Evolutionary conservation across 2,113 vertebrate species (phyloP).

Genomic region (Gymnarchus niloticus): DNA sequence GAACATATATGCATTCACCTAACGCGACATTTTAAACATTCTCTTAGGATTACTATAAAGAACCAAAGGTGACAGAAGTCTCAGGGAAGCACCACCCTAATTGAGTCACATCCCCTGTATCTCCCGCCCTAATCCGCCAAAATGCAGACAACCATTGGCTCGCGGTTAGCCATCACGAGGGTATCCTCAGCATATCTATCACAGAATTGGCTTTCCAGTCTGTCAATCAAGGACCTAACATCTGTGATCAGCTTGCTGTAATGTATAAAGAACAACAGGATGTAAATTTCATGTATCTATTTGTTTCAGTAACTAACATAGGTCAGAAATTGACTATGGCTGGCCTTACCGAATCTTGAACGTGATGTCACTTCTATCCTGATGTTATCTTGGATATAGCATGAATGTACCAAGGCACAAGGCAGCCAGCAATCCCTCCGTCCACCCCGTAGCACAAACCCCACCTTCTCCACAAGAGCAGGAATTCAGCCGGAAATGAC

Average conservation of each 20-base stretch:
- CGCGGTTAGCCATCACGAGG: neutral
- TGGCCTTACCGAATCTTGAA: constrained; percentile 21
- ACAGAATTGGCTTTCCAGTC: neutral
- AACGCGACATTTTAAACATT: too few relatives aligned
- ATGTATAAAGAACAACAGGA: constrained; percentile 17
- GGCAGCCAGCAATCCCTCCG: neutral
- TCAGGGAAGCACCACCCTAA: neutral
- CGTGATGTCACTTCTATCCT: constrained; percentile 4
- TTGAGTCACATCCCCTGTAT: constrained; percentile 24
- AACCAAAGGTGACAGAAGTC: neutral
- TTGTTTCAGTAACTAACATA: neutral
- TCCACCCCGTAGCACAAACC: neutral
- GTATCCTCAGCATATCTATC: neutral
- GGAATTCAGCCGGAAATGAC: constrained; percentile 22
- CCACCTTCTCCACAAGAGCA: constrained; percentile 6
- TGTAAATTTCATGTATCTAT: neutral
- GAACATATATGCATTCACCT: too few relatives aligned
- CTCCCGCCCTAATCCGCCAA: constrained; percentile 11
- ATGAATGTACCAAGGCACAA: constrained; percentile 17
- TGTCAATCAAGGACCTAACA: constrained; percentile 3
- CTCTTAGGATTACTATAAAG: neutral
- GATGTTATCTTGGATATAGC: constrained; percentile 25
- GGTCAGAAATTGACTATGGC: neutral
- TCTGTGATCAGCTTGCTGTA: constrained; percentile 1
- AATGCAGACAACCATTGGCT: constrained; percentile 6